phyloP scores from a whole-genome alignment of 2,113 vertebrate genomes.

The Engraulis encrasicolus region DNA sequence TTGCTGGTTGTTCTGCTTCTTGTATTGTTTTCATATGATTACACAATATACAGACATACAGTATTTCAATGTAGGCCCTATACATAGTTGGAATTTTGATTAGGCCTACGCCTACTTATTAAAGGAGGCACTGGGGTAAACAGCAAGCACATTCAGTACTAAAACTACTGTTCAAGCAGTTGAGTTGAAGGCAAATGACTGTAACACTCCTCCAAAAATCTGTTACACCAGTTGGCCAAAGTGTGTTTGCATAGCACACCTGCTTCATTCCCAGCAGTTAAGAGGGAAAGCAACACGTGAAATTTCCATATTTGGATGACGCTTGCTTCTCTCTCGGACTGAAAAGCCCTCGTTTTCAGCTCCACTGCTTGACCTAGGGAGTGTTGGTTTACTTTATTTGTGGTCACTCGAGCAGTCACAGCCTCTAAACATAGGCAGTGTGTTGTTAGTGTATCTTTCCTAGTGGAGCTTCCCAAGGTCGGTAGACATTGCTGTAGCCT shows the following conservation, averaged over 20 bases:
- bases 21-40: too few relatives aligned
- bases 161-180: not conserved
- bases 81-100: too few relatives aligned
- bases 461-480: not conserved
- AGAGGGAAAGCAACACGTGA: conserved; percentile 56
- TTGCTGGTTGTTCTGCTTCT: too few relatives aligned
- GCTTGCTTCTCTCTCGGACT: conserved; percentile 20
- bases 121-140: not conserved
- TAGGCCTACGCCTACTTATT: too few relatives aligned
- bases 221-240: conserved; percentile 18
- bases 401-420: not conserved
- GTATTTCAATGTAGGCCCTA: too few relatives aligned
- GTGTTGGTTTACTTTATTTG: conserved; percentile 14
- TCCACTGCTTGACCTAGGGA: not conserved
- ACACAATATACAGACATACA: too few relatives aligned
- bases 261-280: conserved; percentile 61
- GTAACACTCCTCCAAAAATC: not conserved
- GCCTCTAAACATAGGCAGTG: not conserved
- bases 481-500: not conserved
- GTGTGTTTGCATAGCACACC: conserved; percentile 58
- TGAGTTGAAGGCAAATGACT: not conserved
- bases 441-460: not conserved
- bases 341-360: not conserved
- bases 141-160: too few relatives aligned
- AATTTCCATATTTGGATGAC: conserved; percentile 43